These are phyloP conservation scores for Galleria mellonella DNA, from an alignment of 1,140 invertebrate genomes.

Conservation along the genomic window DNA sequence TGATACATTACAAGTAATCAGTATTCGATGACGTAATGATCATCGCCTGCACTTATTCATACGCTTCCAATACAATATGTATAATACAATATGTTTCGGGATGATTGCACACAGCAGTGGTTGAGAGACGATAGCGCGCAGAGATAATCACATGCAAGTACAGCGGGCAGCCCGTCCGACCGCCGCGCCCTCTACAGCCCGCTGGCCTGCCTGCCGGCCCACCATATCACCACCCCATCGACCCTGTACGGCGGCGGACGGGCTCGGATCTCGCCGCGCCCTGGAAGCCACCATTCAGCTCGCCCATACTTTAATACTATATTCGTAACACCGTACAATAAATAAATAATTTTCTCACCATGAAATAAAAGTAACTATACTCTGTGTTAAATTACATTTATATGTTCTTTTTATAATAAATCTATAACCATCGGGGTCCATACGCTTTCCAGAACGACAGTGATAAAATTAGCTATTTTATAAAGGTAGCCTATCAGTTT, in stretches of 20 bases:
- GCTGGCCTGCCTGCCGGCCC: too few relatives aligned
- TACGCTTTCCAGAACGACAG: constrained; percentile 40
- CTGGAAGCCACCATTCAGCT: constrained; percentile 35
- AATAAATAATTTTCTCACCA: constrained; percentile 56
- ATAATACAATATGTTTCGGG: constrained; percentile 60
- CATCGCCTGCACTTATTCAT: constrained; percentile 34
- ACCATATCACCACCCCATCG: constrained; percentile 1
- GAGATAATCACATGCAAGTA: constrained; percentile 34
- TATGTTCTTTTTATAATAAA: constrained; percentile 44
- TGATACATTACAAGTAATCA: constrained; percentile 64
- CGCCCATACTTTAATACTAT: constrained; percentile 40
- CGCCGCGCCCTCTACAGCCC: neutral
- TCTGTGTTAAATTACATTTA: constrained; percentile 59
- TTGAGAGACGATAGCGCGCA: constrained; percentile 43
- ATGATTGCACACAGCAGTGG: constrained; percentile 59
- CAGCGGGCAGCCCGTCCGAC: constrained; percentile 17
- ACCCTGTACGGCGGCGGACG: constrained; percentile 7
- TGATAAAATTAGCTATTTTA: constrained; percentile 43
- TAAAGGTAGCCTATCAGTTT: constrained; percentile 57
- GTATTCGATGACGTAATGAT: constrained; percentile 52
- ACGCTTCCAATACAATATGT: constrained; percentile 53
- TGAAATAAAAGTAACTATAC: constrained; percentile 47
- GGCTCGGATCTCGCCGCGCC: constrained; percentile 16
- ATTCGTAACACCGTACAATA: constrained; percentile 37
- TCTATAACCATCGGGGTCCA: constrained; percentile 39